Base-by-base conservation (phyloP, 2,888 invertebrate species). In the Aporophyla lueneburgensis region DNA sequence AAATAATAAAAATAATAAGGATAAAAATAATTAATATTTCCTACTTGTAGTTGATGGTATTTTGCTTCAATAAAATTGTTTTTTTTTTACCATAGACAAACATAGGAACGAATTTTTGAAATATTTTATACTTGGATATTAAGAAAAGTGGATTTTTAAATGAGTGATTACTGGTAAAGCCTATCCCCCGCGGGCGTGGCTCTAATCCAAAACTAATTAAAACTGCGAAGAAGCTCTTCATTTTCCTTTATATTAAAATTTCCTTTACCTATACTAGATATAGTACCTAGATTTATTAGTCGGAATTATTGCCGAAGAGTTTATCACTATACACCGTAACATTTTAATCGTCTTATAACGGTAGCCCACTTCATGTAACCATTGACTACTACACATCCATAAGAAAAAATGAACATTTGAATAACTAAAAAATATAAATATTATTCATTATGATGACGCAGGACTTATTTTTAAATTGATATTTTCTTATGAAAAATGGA, bases 201-300 rank as follows among this genome's bases (percentile, higher is more conserved):
- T 56, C 24, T 78, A 80, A 83, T 78, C 78, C 54, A 65, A 58
- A 71, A 77, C 62, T 83, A 78, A 80, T 80, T 80, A 68, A 78
- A 71, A 68, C 49, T 68, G 33, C 49, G 9, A 24, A 63, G 24
- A 65, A 82, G 54, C 49, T 68, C 58, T 51, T 43, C n/a, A 12
- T 33, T 43, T 61, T 66, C 24, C 9, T 56, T 70, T 19, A 46
- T 46, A 72, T 78, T 56, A 56, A 53, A n/a, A 58, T 58, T 63
- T 62, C 56, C 9, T 74, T 43, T 81, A 33, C 10, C n/a, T 53
- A n/a, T 59, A 53, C 46, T 33, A 19, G n/a, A n/a, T n/a, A n/a
- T n/a, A n/a, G 19, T n/a, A n/a, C 67, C 6, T n/a, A 33, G 16
- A 67, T 67, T 40, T 51, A 67, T 54, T n/a, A 40, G 51, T n/a